A percentile compares a stretch with the other conserved stretches of the same genome.
Conservation (phyloP, 2,888 invertebrate species). For the Napeogenes sylphis region DNA sequence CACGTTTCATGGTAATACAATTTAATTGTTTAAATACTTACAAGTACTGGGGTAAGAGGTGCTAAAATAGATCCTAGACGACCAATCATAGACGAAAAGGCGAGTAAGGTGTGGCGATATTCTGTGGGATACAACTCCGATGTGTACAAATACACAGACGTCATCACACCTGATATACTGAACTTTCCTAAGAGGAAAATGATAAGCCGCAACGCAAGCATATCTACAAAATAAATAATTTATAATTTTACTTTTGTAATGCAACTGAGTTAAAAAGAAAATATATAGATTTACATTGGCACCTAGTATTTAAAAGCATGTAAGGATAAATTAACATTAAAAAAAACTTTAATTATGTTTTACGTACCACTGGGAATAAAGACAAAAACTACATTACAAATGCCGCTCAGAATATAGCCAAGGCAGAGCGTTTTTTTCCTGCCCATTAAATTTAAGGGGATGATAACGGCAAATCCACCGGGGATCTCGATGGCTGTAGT, state of each 20-base stretch:
- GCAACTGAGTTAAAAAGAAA: too few relatives aligned
- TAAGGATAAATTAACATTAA: conserved; percentile 2
- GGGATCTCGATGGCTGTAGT: conserved; percentile 81
- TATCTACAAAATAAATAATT: conserved; percentile 20
- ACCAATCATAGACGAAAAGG: conserved; percentile 80
- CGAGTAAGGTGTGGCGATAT: conserved; percentile 77
- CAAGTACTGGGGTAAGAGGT: conserved; percentile 78
- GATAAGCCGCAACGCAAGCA: conserved; percentile 20
- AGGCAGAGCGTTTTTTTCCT: conserved; percentile 52
- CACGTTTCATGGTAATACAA: too few relatives aligned
- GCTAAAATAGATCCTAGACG: conserved; percentile 80
- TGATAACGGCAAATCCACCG: conserved; percentile 76
- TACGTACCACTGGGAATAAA: conserved; percentile 38
- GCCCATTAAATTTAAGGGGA: conserved; percentile 67
- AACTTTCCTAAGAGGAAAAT: conserved; percentile 53
- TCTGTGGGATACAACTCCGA: conserved; percentile 81
- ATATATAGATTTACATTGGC: neutral
- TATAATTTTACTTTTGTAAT: neutral
- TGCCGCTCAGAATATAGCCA: conserved; percentile 30
- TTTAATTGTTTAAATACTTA: conserved; percentile 37
- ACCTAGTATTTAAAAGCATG: neutral
- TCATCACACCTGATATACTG: conserved; percentile 76
- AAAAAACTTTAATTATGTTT: neutral
- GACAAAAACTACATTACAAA: conserved; percentile 33
- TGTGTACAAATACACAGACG: conserved; percentile 77